Evolutionary conservation across 2,888 invertebrate genomes (phyloP), one percentile per base, ranked within the genome.

Genomic region (Drosophila kokeensis): DNA sequence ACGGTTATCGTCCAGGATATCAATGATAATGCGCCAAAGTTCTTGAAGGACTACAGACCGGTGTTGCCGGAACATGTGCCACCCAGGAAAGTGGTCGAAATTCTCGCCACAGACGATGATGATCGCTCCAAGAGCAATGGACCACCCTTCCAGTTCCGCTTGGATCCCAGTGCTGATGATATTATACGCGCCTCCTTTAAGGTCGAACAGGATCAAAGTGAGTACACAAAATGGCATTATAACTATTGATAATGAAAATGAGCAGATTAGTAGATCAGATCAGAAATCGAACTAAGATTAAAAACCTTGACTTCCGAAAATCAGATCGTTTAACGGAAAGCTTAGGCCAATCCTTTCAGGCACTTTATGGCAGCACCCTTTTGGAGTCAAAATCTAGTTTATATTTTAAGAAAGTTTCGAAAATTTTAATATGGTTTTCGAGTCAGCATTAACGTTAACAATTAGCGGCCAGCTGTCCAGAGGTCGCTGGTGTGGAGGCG

Each of bases 1-100:
- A 98, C 98, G 4, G 98, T 98, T 27, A 97, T 98, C 79, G 98
- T 99, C 30, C 97, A 98, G 93, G 98, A 98, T 90, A 98, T 98
- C 79, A 98, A 98, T 92, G 98, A 98, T 90, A 98, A 98, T 93
- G 97, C 98, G 4, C 98, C 98, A 6, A 97, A 97, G 79, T 98
- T 98, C 94, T 94, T 98, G 58, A 97, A 97, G 93, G 98, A 98
- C 92, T 98, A 98, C 91, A 94, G 98, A 79, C 98, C 98, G 0
- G 98, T 99, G 29, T 94, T 99, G 82, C 97, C 97, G 18, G 99
- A 99, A 93, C 98, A 99, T 92, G 96, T 97, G 57, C 96, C 97
- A 13, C 98, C 98, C 3, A 95, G 97, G 82, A 97, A 97, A 93
- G 98, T 98, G 1, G 97, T 98, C 5, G 98, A 98, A 94, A 97